A percentile compares a stretch with the other conserved stretches of the same genome.
Conservation (phyloP, 2,888 invertebrate genomes). For the Seira ritae region DNA sequence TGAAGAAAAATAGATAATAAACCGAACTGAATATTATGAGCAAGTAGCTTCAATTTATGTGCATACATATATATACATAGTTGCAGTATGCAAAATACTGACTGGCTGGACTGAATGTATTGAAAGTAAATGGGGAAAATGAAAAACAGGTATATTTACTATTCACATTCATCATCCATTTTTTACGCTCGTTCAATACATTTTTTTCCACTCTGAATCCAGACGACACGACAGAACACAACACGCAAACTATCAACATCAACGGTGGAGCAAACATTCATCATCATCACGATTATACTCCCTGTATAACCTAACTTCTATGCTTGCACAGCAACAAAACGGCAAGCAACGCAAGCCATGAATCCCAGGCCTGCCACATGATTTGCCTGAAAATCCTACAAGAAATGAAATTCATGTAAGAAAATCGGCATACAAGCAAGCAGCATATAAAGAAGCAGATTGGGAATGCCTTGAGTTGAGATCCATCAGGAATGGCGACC, state of each 20-base stretch:
- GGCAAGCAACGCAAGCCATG: background rate
- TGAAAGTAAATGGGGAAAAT: too few relatives aligned
- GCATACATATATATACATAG: too few relatives aligned
- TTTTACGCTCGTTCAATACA: slow-evolving; percentile 3
- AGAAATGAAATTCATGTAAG: slow-evolving; percentile 15
- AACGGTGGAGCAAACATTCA: background rate
- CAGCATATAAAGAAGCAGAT: slow-evolving; percentile 66
- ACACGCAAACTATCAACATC: background rate
- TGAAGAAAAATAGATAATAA: too few relatives aligned
- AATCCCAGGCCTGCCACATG: too few relatives aligned
- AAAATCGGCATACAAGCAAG: slow-evolving; percentile 37
- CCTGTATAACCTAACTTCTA: background rate
- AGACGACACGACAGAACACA: background rate
- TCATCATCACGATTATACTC: background rate
- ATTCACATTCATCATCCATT: slow-evolving; percentile 8
- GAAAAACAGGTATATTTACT: background rate
- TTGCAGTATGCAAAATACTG: too few relatives aligned
- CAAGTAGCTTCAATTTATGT: too few relatives aligned
- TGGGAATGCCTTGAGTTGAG: slow-evolving; percentile 67
- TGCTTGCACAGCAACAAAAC: background rate
- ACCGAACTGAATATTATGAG: too few relatives aligned
- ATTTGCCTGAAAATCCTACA: background rate
- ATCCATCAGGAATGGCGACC: slow-evolving; percentile 74
- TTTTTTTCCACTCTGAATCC: background rate
- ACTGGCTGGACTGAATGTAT: too few relatives aligned